Conservation (phyloP, 92 coral and sea anemone species). For the Phenganax subtilis region DNA sequence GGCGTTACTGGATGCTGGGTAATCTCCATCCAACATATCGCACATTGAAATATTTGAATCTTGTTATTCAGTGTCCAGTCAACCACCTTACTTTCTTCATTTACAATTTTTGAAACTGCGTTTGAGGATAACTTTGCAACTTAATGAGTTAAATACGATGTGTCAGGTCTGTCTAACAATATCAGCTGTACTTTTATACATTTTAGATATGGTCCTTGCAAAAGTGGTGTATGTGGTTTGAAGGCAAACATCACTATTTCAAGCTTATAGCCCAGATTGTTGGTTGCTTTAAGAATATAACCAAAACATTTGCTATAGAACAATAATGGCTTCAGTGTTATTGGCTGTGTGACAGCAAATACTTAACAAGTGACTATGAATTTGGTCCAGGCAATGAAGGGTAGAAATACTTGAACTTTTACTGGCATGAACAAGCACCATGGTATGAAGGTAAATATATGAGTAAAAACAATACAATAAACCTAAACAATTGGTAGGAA, state of each 20-base stretch:
- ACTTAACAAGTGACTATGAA: slow-evolving; percentile 10
- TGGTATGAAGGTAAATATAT: background rate
- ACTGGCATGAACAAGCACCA: background rate
- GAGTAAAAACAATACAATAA: background rate
- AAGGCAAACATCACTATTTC: slow-evolving; percentile 45
- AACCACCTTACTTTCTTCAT: too few relatives aligned
- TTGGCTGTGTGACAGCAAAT: slow-evolving; percentile 31
- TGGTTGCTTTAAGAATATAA: slow-evolving; percentile 41
- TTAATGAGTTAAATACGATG: too few relatives aligned
- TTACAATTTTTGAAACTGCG: too few relatives aligned
- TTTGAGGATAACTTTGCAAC: too few relatives aligned
- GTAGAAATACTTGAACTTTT: background rate
- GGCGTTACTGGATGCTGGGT: too few relatives aligned
- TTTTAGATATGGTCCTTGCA: slow-evolving; percentile 45
- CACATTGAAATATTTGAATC: too few relatives aligned
- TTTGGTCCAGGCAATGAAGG: slow-evolving; percentile 40
- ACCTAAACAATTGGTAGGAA: background rate
- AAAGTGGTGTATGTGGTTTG: slow-evolving; percentile 49
- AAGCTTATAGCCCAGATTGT: slow-evolving; percentile 35
- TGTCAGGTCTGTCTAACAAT: too few relatives aligned
- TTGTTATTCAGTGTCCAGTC: too few relatives aligned
- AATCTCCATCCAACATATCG: too few relatives aligned
- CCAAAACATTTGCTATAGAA: slow-evolving; percentile 31
- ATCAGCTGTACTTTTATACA: background rate
- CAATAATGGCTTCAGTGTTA: slow-evolving; percentile 46